Base-by-base conservation (phyloP, 2,888 invertebrate genomes). In the Stegophylla sp. region DNA sequence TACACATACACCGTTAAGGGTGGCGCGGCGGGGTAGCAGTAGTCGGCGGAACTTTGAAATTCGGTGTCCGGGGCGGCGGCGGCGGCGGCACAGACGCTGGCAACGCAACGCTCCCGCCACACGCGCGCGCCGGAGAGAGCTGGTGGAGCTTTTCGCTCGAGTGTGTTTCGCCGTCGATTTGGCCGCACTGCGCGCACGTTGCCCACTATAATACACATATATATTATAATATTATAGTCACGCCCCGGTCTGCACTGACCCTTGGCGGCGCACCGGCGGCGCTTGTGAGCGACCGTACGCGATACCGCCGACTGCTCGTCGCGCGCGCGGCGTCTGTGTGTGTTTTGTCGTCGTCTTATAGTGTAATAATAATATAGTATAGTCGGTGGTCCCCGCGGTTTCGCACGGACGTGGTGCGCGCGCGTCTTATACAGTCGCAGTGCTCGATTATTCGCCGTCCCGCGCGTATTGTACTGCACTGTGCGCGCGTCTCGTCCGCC, bases 131-230 rank as follows among this genome's bases (percentile, higher is more conserved):
- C 53, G 56, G 12, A 34, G 56, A 56, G 34, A 76, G 64, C 64
- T 76, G 12, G 7, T 20, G 20, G 34, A 76, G 64, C 64, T 76
- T 76, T 73, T 53, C 43, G 1, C 45, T 7, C 61, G 13, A 64
- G 64, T 51, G 64, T 51, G 61, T 79, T 79, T 79, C 61, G 79
- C 51, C 79, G 71, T 61, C 79, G 59, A 79, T 79, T 51, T 79
- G 79, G 79, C 61, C 71, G 79, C 79, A 79, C 79, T 79, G 79
- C 79, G 69, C 71, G 79, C 79, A 71, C 74, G 74, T 63, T 69
- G 63, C 74, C 63, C 74, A 23, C 45, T 7, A 23, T n/a, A n/a
- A n/a, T n/a, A n/a, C n/a, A n/a, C n/a, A n/a, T n/a, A n/a, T n/a
- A n/a, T n/a, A n/a, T n/a, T n/a, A n/a, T n/a, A n/a, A n/a, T n/a